These are phyloP conservation scores for Alcedo atthis DNA, from an alignment of 2,797 vertebrate genomes.

Conservation along the genomic window DNA sequence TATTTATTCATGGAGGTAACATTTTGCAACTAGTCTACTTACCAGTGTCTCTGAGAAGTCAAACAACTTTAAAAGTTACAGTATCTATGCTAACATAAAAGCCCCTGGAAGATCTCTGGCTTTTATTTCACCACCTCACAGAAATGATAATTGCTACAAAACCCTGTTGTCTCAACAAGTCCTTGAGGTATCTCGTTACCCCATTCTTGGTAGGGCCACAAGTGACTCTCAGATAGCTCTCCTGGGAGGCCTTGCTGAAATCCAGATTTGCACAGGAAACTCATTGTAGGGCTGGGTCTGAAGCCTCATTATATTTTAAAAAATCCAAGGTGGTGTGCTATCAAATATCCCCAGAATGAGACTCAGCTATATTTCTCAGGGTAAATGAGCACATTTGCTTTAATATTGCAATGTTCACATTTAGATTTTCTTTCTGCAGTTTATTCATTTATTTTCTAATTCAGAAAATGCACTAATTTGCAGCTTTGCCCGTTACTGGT, in stretches of 20 bases:
- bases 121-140: conserved; percentile 15
- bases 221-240: conserved; percentile 3
- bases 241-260: neutral
- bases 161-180: conserved; percentile 1
- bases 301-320: conserved; percentile 4
- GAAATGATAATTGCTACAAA: neutral
- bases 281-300: conserved; percentile 38
- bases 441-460: conserved; percentile 68
- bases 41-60: neutral
- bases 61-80: conserved; percentile 9
- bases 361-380: conserved; percentile 33
- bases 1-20: conserved; percentile 51
- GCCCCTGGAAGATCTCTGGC: neutral
- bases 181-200: conserved; percentile 14
- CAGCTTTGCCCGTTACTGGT: conserved; percentile 46
- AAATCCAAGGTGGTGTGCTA: neutral
- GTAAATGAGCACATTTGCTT: conserved; percentile 37
- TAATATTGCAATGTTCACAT: conserved; percentile 20
- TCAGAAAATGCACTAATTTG: conserved; percentile 66
- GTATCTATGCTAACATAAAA: neutral
- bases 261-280: neutral
- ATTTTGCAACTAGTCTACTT: conserved; percentile 7
- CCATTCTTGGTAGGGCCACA: neutral
- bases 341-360: conserved; percentile 40
- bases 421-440: conserved; percentile 45